Evolutionary conservation across 2,113 vertebrate species (phyloP).

Genomic region (Andinoacara biseriatus): DNA sequence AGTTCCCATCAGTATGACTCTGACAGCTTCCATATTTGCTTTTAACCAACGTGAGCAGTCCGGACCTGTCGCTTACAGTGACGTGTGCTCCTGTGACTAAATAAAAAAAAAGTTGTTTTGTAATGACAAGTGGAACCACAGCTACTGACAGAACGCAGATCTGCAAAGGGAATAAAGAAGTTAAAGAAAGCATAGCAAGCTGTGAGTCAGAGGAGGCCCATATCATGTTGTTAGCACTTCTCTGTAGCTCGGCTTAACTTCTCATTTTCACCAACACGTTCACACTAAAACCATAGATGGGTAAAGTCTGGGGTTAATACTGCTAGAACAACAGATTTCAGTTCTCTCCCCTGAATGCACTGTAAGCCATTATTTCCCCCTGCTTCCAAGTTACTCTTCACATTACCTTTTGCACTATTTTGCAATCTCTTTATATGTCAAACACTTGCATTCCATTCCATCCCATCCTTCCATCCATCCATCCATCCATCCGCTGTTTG

Average conservation of each 20-base stretch:
- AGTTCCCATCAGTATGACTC: conserved; percentile 22
- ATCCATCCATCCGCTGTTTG: not conserved
- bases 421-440: not conserved
- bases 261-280: not conserved
- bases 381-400: not conserved
- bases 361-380: not conserved
- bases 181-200: not conserved
- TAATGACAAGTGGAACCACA: conserved; percentile 23
- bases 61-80: conserved; percentile 29
- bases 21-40: conserved; percentile 32
- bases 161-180: conserved; percentile 22
- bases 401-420: not conserved
- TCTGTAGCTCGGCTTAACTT: conserved; percentile 3
- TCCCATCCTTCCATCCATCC: not conserved
- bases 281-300: not conserved
- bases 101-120: conserved; percentile 18
- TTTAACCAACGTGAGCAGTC: conserved; percentile 19
- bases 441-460: not conserved
- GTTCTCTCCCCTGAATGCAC: not conserved
- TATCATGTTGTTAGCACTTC: not conserved
- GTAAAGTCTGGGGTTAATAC: not conserved
- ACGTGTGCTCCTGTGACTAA: conserved; percentile 26
- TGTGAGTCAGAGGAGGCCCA: not conserved
- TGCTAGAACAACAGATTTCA: not conserved
- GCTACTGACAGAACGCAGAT: conserved; percentile 8